phyloP scores from a whole-genome alignment of 1,140 invertebrate genomes.

The Aphaenogaster ashmeadi region DNA sequence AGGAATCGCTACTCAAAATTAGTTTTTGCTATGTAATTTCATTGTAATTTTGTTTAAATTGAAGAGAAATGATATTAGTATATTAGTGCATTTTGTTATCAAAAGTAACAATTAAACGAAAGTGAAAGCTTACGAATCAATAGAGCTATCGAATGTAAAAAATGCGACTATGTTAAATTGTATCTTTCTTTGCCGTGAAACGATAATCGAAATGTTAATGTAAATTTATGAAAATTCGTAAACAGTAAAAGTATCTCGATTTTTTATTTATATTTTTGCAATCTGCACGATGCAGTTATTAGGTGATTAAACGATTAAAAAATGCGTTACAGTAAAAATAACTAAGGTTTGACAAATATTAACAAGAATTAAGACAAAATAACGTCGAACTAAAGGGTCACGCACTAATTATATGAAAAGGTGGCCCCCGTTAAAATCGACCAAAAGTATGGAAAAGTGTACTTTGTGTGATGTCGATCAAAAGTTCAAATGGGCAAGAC shows the following conservation, averaged over 20 bases:
- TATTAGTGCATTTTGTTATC: background rate
- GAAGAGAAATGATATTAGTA: constrained; percentile 1
- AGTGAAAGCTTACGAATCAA: background rate
- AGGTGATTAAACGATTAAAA: background rate
- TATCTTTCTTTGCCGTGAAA: background rate
- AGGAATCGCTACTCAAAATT: background rate
- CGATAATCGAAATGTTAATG: background rate
- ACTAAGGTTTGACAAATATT: background rate
- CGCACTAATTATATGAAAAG: too few species aligned
- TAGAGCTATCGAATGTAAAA: background rate
- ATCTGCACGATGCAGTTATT: background rate
- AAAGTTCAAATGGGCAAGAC: too few species aligned
- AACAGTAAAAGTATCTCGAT: background rate
- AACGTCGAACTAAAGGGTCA: background rate
- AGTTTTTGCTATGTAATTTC: background rate
- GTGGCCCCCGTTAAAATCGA: too few species aligned
- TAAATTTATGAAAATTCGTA: background rate
- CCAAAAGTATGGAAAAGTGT: too few species aligned
- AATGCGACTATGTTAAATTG: background rate
- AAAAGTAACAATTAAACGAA: constrained; percentile 5
- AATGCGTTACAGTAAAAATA: background rate
- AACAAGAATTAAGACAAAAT: background rate
- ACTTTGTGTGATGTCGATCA: too few species aligned
- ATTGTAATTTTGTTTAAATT: constrained; percentile 12
- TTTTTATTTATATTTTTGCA: background rate